Conservation (phyloP, 2,888 invertebrate genomes). For the Dorcus parallelipipedus region DNA sequence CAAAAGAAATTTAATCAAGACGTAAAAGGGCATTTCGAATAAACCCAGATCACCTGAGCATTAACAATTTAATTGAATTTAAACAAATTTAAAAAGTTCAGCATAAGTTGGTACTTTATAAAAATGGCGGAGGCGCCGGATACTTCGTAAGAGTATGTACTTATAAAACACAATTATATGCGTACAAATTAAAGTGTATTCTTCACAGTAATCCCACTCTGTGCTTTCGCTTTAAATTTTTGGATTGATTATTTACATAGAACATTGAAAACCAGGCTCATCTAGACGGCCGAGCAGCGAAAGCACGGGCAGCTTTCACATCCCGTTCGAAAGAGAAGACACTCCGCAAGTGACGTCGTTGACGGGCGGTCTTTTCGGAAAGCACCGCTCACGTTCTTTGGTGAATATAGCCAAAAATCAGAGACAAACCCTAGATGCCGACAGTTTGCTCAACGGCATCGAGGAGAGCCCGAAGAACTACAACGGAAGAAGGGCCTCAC, state of each 20-base stretch:
- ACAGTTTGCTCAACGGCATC: conserved; percentile 38
- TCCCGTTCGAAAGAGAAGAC: conserved; percentile 33
- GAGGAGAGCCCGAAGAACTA: conserved; percentile 39
- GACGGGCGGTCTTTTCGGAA: conserved; percentile 18
- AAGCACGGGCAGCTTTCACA: conserved; percentile 40
- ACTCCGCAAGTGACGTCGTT: conserved; percentile 31
- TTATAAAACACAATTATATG: no score
- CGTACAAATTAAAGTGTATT: no score
- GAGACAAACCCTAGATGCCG: conserved; percentile 29
- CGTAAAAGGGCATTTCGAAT: no score
- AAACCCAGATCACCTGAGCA: no score
- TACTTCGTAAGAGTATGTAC: no score
- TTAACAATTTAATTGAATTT: no score
- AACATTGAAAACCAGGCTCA: conserved; percentile 30
- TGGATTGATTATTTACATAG: neutral
- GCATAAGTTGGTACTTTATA: no score
- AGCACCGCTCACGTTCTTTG: conserved; percentile 37
- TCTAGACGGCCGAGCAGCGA: conserved; percentile 43
- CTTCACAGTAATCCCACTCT: no score
- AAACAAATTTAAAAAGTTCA: no score
- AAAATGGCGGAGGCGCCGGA: no score
- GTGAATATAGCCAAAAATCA: conserved; percentile 32
- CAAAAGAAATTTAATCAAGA: no score
- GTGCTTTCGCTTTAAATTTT: no score
- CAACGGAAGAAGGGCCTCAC: conserved; percentile 38